Conservation (phyloP, 1,140 invertebrate species). For the Drosophila mojavensis region DNA sequence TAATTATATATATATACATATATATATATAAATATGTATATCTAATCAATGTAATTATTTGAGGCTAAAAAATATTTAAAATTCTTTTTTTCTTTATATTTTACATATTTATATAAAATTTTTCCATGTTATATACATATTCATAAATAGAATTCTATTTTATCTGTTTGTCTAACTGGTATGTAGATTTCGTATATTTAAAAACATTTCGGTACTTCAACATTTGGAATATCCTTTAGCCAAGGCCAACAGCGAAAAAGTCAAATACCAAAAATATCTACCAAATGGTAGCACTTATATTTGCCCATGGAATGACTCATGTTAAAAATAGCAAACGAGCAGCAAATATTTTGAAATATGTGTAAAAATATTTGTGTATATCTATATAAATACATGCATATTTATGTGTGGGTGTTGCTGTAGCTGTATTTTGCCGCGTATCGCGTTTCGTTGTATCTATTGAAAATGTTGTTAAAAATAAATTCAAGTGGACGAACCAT, state of each 20-base stretch:
- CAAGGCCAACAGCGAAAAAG: neutral
- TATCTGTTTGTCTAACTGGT: no score
- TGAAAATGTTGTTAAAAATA: slow-evolving; percentile 49
- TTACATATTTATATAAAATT: no score
- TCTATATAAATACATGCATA: slow-evolving; percentile 1
- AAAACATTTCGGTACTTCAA: neutral
- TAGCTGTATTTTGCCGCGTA: slow-evolving; percentile 28
- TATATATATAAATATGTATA: no score
- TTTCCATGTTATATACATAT: no score
- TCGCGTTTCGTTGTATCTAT: slow-evolving; percentile 50
- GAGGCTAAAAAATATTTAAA: no score
- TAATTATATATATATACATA: no score
- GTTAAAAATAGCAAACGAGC: slow-evolving; percentile 66
- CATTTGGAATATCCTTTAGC: slow-evolving; percentile 9
- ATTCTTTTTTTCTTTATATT: no score
- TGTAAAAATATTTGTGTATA: slow-evolving; percentile 36
- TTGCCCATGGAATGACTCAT: slow-evolving; percentile 43
- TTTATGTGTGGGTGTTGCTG: slow-evolving; percentile 2
- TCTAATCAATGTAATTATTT: no score
- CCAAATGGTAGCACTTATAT: slow-evolving; percentile 36
- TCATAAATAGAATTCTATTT: no score
- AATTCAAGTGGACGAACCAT: slow-evolving; percentile 46
- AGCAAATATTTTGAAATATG: slow-evolving; percentile 67
- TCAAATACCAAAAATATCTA: slow-evolving; percentile 41
- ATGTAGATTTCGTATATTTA: neutral